Base-by-base conservation (phyloP, 2,888 invertebrate species). In the Quadriops clusia region DNA sequence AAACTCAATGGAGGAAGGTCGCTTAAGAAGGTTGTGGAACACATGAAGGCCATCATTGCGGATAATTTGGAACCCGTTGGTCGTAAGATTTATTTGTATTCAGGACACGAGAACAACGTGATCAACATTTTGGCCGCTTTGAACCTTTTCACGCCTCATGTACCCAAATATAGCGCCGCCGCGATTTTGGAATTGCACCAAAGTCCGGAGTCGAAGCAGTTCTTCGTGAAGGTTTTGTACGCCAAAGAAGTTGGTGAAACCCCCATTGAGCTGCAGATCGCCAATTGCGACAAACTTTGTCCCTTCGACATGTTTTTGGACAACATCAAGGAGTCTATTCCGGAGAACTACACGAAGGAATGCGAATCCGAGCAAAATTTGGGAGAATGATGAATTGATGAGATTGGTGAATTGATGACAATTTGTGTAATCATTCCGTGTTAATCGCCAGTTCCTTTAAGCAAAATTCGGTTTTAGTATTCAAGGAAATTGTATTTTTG, bases 61-160 rank as follows among this genome's bases (percentile, higher is more conserved):
- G 38, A 43, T 14, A 27, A 23, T 3, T 43, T 3, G 42, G 44
- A 35, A 3, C 43, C 46, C 3, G 31, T 37, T 9, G 46, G 38
- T 2, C 47, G 49, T 4, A 65, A 63, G 40, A 50, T 69, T 15
- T 60, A 54, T 40, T 42, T 70, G 13, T 68, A 63, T 48, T 61
- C 67, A 16, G 68, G 64, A 2, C 74, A 74, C 48, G 74, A 74
- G 44, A 64, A 67, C 4, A 72, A 70, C 16, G 56, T 74, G 4
- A 60, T 66, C 8, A 61, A 66, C 20, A 40, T 72, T 16, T 50
- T 72, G 17, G 51, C 54, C 10, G 61, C 67, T 15, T 50, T 74
- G 10, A 54, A 58, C 6, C 50, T 69, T 10, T 72, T 56, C 46
- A 44, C 61, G 28, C 55, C 60, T 1, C 63, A 65, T 39, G 51